Evolutionary conservation across 2,113 vertebrate species (phyloP).

Genomic region (Grantiella picta): DNA sequence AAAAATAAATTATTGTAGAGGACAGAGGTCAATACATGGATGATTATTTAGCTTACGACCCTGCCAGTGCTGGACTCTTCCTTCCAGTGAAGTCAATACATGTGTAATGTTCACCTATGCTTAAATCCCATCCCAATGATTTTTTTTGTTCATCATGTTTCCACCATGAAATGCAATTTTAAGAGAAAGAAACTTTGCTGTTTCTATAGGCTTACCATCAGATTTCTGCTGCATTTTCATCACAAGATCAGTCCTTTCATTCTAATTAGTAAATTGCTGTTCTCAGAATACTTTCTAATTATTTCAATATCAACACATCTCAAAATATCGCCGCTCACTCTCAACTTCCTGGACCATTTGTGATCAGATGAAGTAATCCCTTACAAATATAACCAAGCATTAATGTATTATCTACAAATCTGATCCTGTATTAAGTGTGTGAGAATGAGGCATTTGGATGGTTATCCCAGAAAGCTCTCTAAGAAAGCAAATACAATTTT

Average conservation of each 20-base stretch:
- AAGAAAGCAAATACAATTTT: neutral
- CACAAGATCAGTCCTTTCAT: neutral
- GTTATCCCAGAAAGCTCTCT: neutral
- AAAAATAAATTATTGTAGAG: neutral
- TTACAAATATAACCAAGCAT: neutral
- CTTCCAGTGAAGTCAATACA: neutral
- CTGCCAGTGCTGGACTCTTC: neutral
- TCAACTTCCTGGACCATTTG: neutral
- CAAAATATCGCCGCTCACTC: neutral
- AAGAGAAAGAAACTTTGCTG: neutral
- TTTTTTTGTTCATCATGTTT: neutral
- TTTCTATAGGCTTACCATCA: neutral
- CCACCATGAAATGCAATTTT: neutral
- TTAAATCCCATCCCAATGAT: neutral
- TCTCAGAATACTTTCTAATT: neutral
- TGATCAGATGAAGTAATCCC: neutral
- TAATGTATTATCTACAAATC: conserved; percentile 26
- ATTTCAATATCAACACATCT: neutral
- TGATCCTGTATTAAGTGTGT: neutral
- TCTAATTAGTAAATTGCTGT: neutral
- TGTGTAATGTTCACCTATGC: neutral
- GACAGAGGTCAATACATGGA: fast-evolving
- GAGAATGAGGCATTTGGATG: neutral
- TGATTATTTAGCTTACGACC: neutral
- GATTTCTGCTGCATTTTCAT: neutral